phyloP scores from a whole-genome alignment of 2,797 vertebrate genomes.

The Salmo trutta region DNA sequence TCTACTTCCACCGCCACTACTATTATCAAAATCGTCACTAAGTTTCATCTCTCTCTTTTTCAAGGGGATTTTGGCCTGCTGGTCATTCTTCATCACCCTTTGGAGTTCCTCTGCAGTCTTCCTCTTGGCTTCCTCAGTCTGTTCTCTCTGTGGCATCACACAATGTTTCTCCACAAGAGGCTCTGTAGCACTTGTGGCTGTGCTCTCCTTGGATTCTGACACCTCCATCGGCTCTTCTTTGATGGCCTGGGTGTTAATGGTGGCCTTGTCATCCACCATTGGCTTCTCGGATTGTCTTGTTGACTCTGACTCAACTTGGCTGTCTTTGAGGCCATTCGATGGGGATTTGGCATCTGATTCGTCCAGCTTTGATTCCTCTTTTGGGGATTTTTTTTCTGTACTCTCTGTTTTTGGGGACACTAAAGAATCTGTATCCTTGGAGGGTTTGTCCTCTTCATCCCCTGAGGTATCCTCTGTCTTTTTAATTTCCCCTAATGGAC shows the following conservation, averaged over 20 bases:
- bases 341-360: conserved; percentile 74
- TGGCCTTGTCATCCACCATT: neutral
- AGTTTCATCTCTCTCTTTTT: conserved; percentile 97
- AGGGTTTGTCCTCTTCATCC: conserved; percentile 65
- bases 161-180: neutral
- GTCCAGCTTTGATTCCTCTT: conserved; percentile 62
- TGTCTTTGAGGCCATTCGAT: conserved; percentile 67
- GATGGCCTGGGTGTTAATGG: conserved; percentile 52
- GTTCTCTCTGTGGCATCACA: conserved; percentile 40
- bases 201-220: conserved; percentile 22
- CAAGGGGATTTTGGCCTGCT: conserved; percentile 95
- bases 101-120: conserved; percentile 85
- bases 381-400: conserved; percentile 17
- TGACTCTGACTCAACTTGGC: conserved; percentile 37
- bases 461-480: conserved; percentile 60
- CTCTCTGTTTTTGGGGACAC: conserved; percentile 55
- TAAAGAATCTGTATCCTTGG: conserved; percentile 21
- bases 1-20: conserved; percentile 48
- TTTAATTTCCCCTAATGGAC: conserved; percentile 53
- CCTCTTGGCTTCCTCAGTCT: conserved; percentile 70
- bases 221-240: conserved; percentile 76
- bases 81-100: conserved; percentile 87
- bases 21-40: conserved; percentile 87
- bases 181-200: conserved; percentile 19
- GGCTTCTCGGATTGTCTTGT: conserved; percentile 72